Evolutionary conservation across 92 coral and sea anemone genomes (phyloP), one percentile per base, ranked within the genome.

Genomic region (Ricordea florida): DNA sequence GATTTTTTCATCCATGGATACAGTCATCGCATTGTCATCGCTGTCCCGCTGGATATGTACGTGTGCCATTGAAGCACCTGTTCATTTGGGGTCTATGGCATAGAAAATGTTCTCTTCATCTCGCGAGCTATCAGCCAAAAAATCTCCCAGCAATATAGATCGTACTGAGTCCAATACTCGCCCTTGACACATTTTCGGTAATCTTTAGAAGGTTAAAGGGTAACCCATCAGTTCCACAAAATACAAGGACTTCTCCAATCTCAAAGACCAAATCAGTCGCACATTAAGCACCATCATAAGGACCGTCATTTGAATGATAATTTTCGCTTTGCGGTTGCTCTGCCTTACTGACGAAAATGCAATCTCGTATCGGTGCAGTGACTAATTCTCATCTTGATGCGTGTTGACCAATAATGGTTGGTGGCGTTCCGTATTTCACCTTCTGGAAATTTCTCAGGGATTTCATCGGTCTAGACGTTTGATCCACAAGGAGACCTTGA

Each of bases 161-260:
- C 80, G 62, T 56, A 60, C n/a, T n/a, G n/a, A n/a, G 70, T 53
- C 70, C 74, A 62, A 76, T 66, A 76, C 55, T 50, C 66, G 51
- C 66, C 66, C 27, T 64, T 50, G 83, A 61, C 44, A 48, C 62
- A 74, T 53, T 48, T 74, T 38, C 23, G 81, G 81, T 74, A 62
- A 74, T 51, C 58, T 74, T 35, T 51, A 60, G 53, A 61, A 70
- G 35, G 78, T 70, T 70, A 55, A 70, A 53, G 20, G 71, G 81
- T 65, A 74, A 74, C 61, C 71, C 81, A 74, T 58, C 80, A 73
- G 80, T 58, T 44, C 80, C 70, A 73, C 80, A 58, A 60, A 73
- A 58, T 44, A 57, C 80, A 52, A 73, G 48, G 56, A 30, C 69
- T 62, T 57, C 80, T 57, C 80, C 80, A 56, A 72, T 59, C 31